These are phyloP conservation scores for Formica selysi DNA, from an alignment of 1,140 invertebrate genomes.

Conservation along the genomic window DNA sequence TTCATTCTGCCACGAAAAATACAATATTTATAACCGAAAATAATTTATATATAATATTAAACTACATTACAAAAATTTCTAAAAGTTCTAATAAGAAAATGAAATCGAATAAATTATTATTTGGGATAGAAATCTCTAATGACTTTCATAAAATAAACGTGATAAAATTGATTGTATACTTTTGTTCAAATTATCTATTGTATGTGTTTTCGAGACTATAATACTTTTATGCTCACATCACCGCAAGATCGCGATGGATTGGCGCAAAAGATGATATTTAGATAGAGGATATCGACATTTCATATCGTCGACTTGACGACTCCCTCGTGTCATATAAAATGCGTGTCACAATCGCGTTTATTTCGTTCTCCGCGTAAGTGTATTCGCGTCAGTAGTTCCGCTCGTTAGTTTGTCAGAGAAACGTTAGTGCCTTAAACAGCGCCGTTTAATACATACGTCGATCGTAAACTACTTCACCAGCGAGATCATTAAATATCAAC, in stretches of 20 bases:
- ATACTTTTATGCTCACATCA: conserved; percentile 8
- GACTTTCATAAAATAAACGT: not conserved
- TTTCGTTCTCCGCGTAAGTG: conserved; percentile 61
- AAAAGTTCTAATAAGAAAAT: not conserved
- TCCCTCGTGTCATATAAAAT: conserved; percentile 49
- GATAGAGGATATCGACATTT: conserved; percentile 47
- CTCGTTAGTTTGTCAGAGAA: conserved; percentile 76
- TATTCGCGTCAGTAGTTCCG: conserved; percentile 56
- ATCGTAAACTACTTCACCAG: conserved; percentile 82
- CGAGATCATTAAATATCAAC: conserved; percentile 81
- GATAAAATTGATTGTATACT: not conserved
- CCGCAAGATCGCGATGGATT: not conserved
- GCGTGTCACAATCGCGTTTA: conserved; percentile 43
- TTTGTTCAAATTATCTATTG: not conserved
- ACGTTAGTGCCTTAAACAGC: conserved; percentile 76
- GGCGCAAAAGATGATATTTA: conserved; percentile 50
- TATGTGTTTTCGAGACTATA: not conserved
- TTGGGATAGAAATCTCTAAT: not conserved
- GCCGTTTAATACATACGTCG: conserved; percentile 82
- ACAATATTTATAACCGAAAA: not conserved
- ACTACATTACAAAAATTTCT: not conserved
- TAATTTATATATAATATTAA: not conserved
- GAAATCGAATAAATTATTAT: not conserved
- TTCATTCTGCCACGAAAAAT: not conserved
- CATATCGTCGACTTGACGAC: conserved; percentile 43